Evolutionary conservation across 2,113 vertebrate genomes (phyloP).

Genomic region (Pimephales promelas): DNA sequence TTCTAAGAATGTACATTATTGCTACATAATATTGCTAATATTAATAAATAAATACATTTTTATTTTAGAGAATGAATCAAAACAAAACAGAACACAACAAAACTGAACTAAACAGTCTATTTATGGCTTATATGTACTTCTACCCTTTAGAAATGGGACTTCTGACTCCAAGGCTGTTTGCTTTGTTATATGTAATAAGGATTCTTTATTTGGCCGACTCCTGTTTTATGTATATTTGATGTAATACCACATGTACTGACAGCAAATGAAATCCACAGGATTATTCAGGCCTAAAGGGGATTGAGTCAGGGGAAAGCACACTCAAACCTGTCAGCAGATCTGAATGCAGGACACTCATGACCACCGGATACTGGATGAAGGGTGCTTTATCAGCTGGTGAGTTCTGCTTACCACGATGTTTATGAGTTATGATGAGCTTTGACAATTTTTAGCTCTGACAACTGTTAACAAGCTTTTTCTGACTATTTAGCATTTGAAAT

Average conservation of each 20-base stretch:
- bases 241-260: conserved; percentile 24
- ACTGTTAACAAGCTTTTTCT: too few species aligned
- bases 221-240: conserved; percentile 13
- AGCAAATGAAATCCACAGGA: conserved; percentile 69
- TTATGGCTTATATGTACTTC: not conserved
- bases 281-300: conserved; percentile 70
- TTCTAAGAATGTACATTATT: too few species aligned
- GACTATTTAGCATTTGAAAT: not conserved
- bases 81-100: not conserved
- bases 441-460: too few species aligned
- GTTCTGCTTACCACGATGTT: conserved; percentile 34
- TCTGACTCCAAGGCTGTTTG: not conserved
- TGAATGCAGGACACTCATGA: conserved; percentile 43
- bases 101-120: not conserved
- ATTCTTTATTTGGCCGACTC: not conserved
- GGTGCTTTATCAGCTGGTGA: conserved; percentile 47
- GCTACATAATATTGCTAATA: too few species aligned
- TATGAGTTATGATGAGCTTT: not conserved
- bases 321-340: conserved; percentile 60
- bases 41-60: too few species aligned
- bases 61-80: not conserved
- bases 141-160: not conserved
- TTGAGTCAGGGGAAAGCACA: conserved; percentile 65
- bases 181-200: not conserved
- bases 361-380: conserved; percentile 7